A percentile compares a stretch with the other conserved stretches of the same genome.
Conservation (phyloP, 2,113 vertebrate species). For the Elephantulus edwardii region DNA sequence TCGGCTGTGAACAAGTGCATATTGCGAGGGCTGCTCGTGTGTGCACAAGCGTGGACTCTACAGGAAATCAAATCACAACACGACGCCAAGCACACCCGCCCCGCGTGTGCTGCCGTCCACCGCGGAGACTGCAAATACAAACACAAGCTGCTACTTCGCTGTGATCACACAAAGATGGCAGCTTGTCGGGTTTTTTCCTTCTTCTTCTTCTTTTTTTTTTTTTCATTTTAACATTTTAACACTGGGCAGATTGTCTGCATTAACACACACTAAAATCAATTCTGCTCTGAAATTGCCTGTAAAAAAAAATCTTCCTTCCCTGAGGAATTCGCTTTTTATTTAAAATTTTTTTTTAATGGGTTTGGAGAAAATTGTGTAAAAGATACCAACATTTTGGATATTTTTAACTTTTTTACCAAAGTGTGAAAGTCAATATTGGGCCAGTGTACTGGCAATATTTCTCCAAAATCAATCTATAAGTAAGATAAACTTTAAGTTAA, state of each 20-base stretch:
- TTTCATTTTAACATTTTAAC: conserved; percentile 78
- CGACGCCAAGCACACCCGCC: conserved; percentile 58
- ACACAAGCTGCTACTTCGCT: conserved; percentile 82
- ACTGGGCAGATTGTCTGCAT: conserved; percentile 82
- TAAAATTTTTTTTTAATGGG: conserved; percentile 54
- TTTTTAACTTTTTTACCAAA: conserved; percentile 27
- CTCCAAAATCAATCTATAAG: not conserved
- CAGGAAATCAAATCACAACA: conserved; percentile 68
- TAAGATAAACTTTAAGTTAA: not conserved
- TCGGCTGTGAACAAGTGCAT: conserved; percentile 79
- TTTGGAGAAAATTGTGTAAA: conserved; percentile 26
- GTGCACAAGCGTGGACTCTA: conserved; percentile 70
- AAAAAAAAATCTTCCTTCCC: conserved; percentile 70
- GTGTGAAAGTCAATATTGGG: not conserved
- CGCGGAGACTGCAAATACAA: conserved; percentile 79
- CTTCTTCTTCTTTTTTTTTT: conserved; percentile 58
- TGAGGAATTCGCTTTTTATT: conserved; percentile 68
- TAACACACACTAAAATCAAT: conserved; percentile 80
- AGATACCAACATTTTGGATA: not conserved
- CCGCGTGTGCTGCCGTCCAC: conserved; percentile 76
- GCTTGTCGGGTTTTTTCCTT: conserved; percentile 73
- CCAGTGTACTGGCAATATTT: not conserved
- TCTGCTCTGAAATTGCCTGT: conserved; percentile 76
- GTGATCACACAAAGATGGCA: conserved; percentile 78
- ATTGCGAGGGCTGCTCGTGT: conserved; percentile 75